Base-by-base conservation (phyloP, 2,888 invertebrate species). In the Cerceris ruficornis region DNA sequence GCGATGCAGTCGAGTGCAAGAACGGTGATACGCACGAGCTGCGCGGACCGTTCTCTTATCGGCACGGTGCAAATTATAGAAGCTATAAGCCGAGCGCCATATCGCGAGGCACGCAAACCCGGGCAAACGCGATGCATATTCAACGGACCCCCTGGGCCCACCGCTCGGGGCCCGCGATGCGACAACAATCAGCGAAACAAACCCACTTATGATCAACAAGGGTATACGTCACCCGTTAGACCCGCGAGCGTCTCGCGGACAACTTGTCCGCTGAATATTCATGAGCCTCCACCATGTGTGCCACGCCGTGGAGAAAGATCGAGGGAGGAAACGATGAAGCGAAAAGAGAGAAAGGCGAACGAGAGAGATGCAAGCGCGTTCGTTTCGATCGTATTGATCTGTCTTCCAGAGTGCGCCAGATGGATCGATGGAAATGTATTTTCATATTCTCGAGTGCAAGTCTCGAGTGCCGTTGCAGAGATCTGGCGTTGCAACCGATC, bases 171-270 rank as follows among this genome's bases (percentile, higher is more conserved):
- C 41, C 50, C 65, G 57, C 85, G 83, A 88, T 87, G 87, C 88
- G 89, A 91, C 91, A 91, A 91, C 90, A 91, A 91, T 91, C 90
- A 89, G 89, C 86, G 88, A 89, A 91, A 91, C 91, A 91, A 90
- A 91, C 88, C 88, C 90, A 89, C 89, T 90, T 90, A 89, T 90
- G 90, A 91, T 91, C 89, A 91, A 90, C 90, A 90, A 90, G 90
- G 85, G 85, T 88, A 87, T 89, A 90, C 86, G 88, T 89, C 88
- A 89, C 77, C 70, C 83, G 83, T 60, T 80, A 83, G 77, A 84
- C 69, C 86, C 80, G 84, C 84, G 75, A 89, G 85, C 84, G 74
- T 83, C 87, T 84, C 84, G 76, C 83, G 87, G 85, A 88, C 90
- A 90, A 86, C 89, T 88, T 88, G 88, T 89, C 81, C 84, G 82